Conservation (phyloP, 2,888 invertebrate genomes). For the Heterodera filipjevi region DNA sequence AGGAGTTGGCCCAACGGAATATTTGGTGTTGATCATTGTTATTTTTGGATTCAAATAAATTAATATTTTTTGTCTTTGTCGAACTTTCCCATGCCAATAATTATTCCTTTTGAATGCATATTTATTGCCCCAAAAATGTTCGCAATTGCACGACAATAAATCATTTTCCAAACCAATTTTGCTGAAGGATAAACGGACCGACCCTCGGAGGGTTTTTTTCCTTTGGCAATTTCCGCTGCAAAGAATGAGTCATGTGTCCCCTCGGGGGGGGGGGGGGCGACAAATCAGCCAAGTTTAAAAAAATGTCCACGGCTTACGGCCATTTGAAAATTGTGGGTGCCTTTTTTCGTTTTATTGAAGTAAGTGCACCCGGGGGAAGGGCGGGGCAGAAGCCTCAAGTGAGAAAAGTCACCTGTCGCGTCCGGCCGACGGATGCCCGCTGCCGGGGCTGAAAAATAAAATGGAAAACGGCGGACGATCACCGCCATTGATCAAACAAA, state of each 20-base stretch:
- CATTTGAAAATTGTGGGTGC: not conserved
- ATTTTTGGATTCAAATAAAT: no score
- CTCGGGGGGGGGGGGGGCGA: not conserved
- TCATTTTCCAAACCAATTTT: not conserved
- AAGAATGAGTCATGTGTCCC: conserved; percentile 1
- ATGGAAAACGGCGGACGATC: not conserved
- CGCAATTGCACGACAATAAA: not conserved
- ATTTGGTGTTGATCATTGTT: no score
- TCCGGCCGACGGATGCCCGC: not conserved
- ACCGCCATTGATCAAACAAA: not conserved
- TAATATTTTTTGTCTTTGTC: no score
- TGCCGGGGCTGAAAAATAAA: not conserved
- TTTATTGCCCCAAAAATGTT: no score
- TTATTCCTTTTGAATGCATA: no score
- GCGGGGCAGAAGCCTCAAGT: not conserved
- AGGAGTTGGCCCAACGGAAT: no score
- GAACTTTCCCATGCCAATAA: no score
- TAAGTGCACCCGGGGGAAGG: not conserved
- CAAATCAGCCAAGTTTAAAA: no score
- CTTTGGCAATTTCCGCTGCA: not conserved
- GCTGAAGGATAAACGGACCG: not conserved
- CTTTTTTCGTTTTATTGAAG: not conserved
- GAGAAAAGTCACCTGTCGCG: not conserved
- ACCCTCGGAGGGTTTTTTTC: not conserved
- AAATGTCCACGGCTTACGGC: not conserved